These are phyloP conservation scores for Sycophila texana DNA, from an alignment of 2,888 invertebrate genomes.

Conservation along the genomic window DNA sequence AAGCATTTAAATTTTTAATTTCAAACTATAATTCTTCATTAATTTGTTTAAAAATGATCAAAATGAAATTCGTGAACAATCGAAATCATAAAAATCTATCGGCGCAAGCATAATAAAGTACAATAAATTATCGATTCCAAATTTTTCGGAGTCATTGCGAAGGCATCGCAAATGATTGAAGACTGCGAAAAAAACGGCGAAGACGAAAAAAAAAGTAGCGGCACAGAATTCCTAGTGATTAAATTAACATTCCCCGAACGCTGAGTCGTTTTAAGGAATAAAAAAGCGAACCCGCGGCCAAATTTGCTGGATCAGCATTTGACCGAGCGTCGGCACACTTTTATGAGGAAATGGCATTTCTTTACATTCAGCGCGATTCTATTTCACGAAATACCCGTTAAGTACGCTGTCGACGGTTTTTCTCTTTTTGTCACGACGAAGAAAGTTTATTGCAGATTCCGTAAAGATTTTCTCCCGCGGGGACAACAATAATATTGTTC, in stretches of 20 bases:
- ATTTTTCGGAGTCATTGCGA: too few species aligned
- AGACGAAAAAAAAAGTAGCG: not conserved
- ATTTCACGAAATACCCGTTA: slow-evolving; percentile 35
- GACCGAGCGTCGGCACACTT: slow-evolving; percentile 26
- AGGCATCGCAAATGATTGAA: not conserved
- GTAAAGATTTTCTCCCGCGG: slow-evolving; percentile 10
- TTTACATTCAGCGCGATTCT: slow-evolving; percentile 26
- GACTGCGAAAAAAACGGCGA: not conserved
- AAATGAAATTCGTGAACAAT: too few species aligned
- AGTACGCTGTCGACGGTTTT: not conserved
- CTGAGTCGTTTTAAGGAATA: slow-evolving; percentile 33
- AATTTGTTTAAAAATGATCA: too few species aligned
- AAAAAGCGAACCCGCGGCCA: slow-evolving; percentile 8
- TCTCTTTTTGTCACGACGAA: slow-evolving; percentile 7
- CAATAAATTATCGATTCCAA: too few species aligned
- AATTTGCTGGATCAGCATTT: slow-evolving; percentile 38
- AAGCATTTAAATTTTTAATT: too few species aligned
- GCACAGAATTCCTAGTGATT: slow-evolving; percentile 45
- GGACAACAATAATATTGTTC: slow-evolving; percentile 2
- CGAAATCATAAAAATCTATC: too few species aligned
- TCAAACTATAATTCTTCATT: too few species aligned
- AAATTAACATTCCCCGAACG: slow-evolving; percentile 52
- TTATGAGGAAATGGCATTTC: slow-evolving; percentile 27
- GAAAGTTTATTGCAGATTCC: slow-evolving; percentile 42
- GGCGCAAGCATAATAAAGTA: too few species aligned